Base-by-base conservation (phyloP, 1,140 invertebrate species). In the Pseudachorutes palmiensis region DNA sequence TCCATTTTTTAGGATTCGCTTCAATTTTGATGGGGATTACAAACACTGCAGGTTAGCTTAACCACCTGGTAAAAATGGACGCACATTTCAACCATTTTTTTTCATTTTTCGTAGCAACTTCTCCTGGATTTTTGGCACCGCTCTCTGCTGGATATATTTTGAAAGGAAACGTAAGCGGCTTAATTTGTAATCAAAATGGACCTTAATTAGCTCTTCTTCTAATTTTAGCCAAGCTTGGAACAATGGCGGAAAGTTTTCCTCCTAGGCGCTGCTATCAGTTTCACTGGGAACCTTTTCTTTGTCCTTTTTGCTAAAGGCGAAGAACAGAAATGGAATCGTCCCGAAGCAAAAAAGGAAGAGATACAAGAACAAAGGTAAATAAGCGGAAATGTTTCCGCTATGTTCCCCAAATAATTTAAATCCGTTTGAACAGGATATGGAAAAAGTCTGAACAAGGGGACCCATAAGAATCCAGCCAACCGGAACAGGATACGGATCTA, bases 11-110 rank as follows among this genome's bases (percentile, higher is more conserved):
- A 61, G 28, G 75, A 72, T n/a, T 70, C 83, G 78, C 81, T 84
- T 69, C 70, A 83, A 9, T 83, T 83, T 62, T 87, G 59, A 82
- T 83, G 81, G 83, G 82, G 12, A 76, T 84, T 28, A 79, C 80
- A 19, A 84, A 84, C 74, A 82, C 81, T 12, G 75, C 81, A 68
- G 82, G 81, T n/a, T 83, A 82, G 1, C 70, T 84, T 30, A 81
- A 82, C 9, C 51, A 24, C 19, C 36, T 55, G 24, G 24, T 14
- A 55, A 12, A 24, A 24, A 80, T 79, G 66, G n/a, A n/a, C 82
- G 81, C 68, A n/a, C 14, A 61, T 61, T 16, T n/a, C n/a, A 55
- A 55, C 12, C 24, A 24, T 24, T 61, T 61, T 16, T 9, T 12
- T 61, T n/a, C n/a, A n/a, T 3, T 31, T 28, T 28, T 61, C 30